Conservation (phyloP, 1,140 invertebrate species). For the Caenorhabditis brenneri region DNA sequence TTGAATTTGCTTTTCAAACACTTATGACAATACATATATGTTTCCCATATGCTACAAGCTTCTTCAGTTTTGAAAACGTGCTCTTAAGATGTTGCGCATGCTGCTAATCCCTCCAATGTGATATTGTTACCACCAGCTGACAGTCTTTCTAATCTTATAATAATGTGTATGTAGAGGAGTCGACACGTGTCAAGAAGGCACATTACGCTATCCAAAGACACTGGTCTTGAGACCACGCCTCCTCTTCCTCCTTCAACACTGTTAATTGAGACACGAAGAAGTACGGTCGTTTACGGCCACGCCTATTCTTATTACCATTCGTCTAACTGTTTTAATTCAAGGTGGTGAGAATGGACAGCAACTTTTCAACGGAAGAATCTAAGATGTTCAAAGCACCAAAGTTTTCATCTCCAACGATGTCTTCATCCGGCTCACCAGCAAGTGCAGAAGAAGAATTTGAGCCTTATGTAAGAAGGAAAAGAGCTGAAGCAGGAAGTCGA, state of each 20-base stretch:
- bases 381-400: neutral
- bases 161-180: conserved; percentile 31
- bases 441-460: conserved; percentile 44
- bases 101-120: neutral
- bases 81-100: conserved; percentile 1
- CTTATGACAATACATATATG: neutral
- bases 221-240: neutral
- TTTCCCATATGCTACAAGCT: neutral
- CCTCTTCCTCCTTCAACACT: neutral
- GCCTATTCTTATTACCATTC: neutral
- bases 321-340: neutral
- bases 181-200: conserved; percentile 37
- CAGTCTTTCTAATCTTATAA: conserved; percentile 26
- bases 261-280: neutral
- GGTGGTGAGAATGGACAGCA: neutral
- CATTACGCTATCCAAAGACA: neutral
- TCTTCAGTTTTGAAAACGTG: neutral
- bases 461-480: conserved; percentile 47
- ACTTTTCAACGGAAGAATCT: neutral
- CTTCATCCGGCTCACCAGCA: neutral
- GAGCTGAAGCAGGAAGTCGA: neutral
- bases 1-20: neutral
- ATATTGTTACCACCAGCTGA: conserved; percentile 27
- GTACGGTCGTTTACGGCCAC: neutral
- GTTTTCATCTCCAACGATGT: neutral